Percentiles rank a stretch among this genome's conserved stretches.
Evolutionary conservation across 1,140 invertebrate species (phyloP).

Genomic region (Lanistes nyassanus): DNA sequence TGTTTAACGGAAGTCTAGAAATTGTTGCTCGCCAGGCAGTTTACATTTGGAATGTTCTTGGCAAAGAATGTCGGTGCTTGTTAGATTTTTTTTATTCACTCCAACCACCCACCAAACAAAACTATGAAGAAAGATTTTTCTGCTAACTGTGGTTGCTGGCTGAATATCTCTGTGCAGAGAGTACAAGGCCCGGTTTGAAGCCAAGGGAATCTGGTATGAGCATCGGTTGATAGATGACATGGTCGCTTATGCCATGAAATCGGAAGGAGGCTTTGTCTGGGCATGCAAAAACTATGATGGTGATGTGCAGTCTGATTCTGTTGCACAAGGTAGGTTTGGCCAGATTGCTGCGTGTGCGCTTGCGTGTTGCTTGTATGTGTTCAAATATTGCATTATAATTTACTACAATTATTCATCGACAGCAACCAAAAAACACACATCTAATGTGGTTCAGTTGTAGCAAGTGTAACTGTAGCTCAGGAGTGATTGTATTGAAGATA

Average conservation of each 20-base stretch:
- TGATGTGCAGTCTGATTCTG: conserved; percentile 97
- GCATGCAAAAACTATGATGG: conserved; percentile 99
- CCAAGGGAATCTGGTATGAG: conserved; percentile 93
- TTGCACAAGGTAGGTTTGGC: conserved; percentile 86
- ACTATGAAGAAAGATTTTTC: neutral
- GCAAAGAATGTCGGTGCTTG: neutral
- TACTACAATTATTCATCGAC: too few species aligned
- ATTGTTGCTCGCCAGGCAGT: too few species aligned
- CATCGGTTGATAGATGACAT: conserved; percentile 99
- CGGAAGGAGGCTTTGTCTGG: conserved; percentile 98
- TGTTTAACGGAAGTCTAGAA: too few species aligned
- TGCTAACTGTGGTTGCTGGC: neutral
- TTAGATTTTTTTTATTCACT: conserved; percentile 1
- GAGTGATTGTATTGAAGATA: neutral
- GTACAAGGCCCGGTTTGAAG: conserved; percentile 89
- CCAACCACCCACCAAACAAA: neutral
- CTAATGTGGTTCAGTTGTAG: too few species aligned
- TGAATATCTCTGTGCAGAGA: conserved; percentile 71
- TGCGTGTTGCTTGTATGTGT: neutral
- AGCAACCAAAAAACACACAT: too few species aligned
- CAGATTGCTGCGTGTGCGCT: neutral
- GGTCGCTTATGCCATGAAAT: conserved; percentile 98
- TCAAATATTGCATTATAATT: neutral
- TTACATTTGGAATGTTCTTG: neutral
- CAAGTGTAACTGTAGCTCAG: too few species aligned